Evolutionary conservation across 2,113 vertebrate species (phyloP), one percentile per base, ranked within the genome.

Genomic region (Gallinago jamesoni): DNA sequence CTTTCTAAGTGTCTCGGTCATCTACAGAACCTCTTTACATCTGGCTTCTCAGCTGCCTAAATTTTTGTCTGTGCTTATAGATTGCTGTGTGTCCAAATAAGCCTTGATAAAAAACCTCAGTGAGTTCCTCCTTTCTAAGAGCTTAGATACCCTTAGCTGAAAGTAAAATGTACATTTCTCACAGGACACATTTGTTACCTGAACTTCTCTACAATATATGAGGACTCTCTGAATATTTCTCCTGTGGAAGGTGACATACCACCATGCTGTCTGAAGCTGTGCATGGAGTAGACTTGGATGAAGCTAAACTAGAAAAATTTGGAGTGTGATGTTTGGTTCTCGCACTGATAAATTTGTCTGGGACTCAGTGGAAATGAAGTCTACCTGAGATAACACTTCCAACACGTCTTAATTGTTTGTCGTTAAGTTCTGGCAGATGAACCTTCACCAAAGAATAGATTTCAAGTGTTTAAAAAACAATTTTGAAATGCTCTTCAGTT

Each of bases 371-470:
- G 62, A 84, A 76, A 83, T 14, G 4, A 84, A 62, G 8, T 27
- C 30, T 62, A 24, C 48, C n/a, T 30, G 50, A 66, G 45, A 30
- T 27, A 87, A 68, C 2, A 13, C 8, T 69, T 76, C 20, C 31
- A 84, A 43, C 4, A 39, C 0, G 0, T n/a, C 57, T 77, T 67
- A 41, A 37, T 31, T 52, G 10, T 47, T 83, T 66, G 22, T 35
- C 0, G 0, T 48, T 63, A 48, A 28, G 9, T 57, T 66, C 18
- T 35, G 6, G 4, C 33, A 93, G 28, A 82, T 62, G 2, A 0
- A 0, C 41, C 31, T 39, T 55, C 31, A 66, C 10, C n/a, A 62
- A 62, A 90, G 6, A 69, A 69, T 57, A 62, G 0, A 45, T 50
- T 96, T 66, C 28, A 80, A 62, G 2, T 0, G 1, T 64, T 91